These are phyloP conservation scores for Pyrgilauda ruficollis DNA, from an alignment of 2,113 vertebrate genomes.

Conservation along the genomic window DNA sequence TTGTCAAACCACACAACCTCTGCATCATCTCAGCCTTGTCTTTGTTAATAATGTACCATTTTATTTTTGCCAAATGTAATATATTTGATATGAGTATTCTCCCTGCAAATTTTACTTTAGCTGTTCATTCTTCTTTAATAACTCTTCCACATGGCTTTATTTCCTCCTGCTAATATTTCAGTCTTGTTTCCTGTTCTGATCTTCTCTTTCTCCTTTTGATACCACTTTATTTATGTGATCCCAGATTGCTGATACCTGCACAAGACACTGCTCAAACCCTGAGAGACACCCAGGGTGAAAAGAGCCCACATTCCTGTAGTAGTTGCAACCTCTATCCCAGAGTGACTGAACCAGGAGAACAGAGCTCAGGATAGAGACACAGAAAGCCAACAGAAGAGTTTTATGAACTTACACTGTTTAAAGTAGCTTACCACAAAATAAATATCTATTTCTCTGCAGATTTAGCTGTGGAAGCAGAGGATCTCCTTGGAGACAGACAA, in stretches of 20 bases:
- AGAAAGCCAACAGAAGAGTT: background rate
- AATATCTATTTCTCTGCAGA: background rate
- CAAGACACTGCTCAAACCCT: background rate
- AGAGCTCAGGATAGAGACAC: background rate
- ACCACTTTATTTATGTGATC: background rate
- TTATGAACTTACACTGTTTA: background rate
- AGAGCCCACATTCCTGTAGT: background rate
- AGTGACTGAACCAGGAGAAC: background rate
- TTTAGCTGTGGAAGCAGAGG: background rate
- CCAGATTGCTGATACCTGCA: background rate
- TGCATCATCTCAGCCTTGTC: background rate
- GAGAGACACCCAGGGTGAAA: background rate
- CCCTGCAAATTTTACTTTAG: background rate
- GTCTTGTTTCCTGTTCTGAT: background rate
- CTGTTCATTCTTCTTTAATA: background rate
- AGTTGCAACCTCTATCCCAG: too few relatives aligned
- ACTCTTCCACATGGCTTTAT: background rate
- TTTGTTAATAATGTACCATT: background rate
- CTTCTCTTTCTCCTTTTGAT: background rate
- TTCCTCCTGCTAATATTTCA: background rate
- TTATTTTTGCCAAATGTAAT: background rate
- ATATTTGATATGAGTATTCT: background rate
- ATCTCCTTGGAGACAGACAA: background rate
- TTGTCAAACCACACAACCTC: background rate
- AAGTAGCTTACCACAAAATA: background rate